Base-by-base conservation (phyloP, 2,797 vertebrate species). In the Eupleurogrammus muticus region DNA sequence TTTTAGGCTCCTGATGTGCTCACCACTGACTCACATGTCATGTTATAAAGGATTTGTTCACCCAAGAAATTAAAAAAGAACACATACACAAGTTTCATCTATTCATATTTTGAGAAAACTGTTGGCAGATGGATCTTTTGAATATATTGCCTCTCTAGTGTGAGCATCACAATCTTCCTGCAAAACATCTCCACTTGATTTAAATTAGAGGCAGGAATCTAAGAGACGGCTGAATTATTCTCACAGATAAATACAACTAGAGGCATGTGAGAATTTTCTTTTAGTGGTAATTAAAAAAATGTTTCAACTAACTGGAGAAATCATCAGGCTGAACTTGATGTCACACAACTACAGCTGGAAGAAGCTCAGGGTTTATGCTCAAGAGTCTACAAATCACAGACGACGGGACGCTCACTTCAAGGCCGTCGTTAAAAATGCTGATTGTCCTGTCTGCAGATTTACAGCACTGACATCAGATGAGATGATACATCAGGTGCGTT, bases 381-480 rank as follows among this genome's bases (percentile, higher is more conserved):
- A 16, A 58, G 44, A 60, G 49, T 28, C 21, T n/a, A 20, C 21
- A 56, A 20, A 58, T 40, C n/a, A 24, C 24, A 51, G 34, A 13
- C 5, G 7, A 44, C 1, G 14, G 16, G 38, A 38, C 9, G 48
- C 20, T 49, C 24, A 21, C 52, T 42, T 67, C 16, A 13, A 42
- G 35, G 40, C 6, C 16, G 35, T 36, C 11, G 4, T 19, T 38
- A n/a, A 10, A 23, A 35, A 21, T 23, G 4, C 53, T 1, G 34
- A 4, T 53, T 38, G 36, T 49, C 34, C 56, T 38, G 49, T 36
- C 24, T 53, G 46, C 70, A 79, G 72, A 77, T 75, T 73, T 60
- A 62, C 42, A 64, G 48, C 69, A 71, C 50, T 75, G 57, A 77
- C 48, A 11, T 24, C 61, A 20, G 46, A 35, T 7, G 10, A 62